Percentiles rank a stretch among this genome's conserved stretches.
Evolutionary conservation across 2,888 invertebrate genomes (phyloP).

Genomic region (Synanthedon myopaeformis): DNA sequence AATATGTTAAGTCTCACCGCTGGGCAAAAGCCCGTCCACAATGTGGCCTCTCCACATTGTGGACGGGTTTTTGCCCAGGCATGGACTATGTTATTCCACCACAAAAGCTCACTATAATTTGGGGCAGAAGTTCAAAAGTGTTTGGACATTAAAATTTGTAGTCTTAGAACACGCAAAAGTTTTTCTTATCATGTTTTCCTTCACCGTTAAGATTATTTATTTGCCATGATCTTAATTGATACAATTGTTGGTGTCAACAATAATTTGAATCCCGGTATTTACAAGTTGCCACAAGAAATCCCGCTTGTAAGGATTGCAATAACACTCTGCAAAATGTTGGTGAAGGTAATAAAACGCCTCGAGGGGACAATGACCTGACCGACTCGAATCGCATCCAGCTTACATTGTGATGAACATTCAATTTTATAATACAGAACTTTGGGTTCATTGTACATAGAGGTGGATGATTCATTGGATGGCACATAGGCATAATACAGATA

Average conservation of each 20-base stretch:
- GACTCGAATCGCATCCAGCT: conserved; percentile 56
- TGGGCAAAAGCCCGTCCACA: no score
- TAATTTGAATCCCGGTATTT: not conserved
- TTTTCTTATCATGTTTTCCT: no score
- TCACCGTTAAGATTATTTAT: no score
- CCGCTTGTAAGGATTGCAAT: conserved; percentile 58
- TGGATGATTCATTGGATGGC: conserved; percentile 43
- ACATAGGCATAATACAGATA: conserved; percentile 18
- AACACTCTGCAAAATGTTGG: conserved; percentile 55
- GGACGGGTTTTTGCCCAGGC: no score
- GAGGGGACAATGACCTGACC: conserved; percentile 60
- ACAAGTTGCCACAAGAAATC: conserved; percentile 28
- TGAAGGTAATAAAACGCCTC: conserved; percentile 54
- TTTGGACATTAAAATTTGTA: no score
- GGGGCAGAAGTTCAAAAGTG: no score
- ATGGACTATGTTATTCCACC: no score
- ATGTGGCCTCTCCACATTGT: no score
- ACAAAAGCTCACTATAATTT: no score
- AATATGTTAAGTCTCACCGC: no score
- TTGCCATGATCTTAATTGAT: no score
- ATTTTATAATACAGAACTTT: conserved; percentile 50
- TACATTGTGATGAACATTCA: conserved; percentile 46
- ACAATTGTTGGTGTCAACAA: not conserved
- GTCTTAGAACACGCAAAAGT: no score
- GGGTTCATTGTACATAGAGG: conserved; percentile 41